Evolutionary conservation across 2,888 invertebrate genomes (phyloP), one percentile per base, ranked within the genome.

Genomic region (Drosophila pseudotakahashii): DNA sequence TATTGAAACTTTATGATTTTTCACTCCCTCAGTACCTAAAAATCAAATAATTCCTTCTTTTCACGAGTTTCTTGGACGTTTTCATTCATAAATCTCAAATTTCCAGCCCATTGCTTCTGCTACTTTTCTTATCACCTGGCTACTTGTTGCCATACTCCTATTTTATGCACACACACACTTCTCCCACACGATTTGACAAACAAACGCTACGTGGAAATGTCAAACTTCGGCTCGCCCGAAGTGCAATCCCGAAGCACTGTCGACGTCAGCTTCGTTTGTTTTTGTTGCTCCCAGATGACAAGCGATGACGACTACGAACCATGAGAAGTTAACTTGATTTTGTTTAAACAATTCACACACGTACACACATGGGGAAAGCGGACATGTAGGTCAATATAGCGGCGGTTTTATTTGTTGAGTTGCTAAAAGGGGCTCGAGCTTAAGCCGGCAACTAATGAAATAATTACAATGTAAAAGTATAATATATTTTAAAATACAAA

Each of bases 61-160:
- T 44, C 16, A 26, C 23, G n/a, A 3, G 6, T 32, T 64, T 37
- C 10, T 2, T 2, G 3, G 7, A 11, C n/a, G 26, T 58, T 88
- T 83, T 88, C 81, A 83, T 87, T 84, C 77, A 84, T 71, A 53
- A 73, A 69, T 58, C 14, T n/a, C 1, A 0, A 6, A 44, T 62
- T 66, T 44, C 42, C 16, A 6, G 47, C 26, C 7, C 6, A 34
- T 19, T 34, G 34, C 39, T 26, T 37, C 52, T 70, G 39, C 73
- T 76, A 69, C 77, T 52, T 55, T 83, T 78, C 72, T 81, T 87
- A 81, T 88, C 81, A 79, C 19, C 32, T 48, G 54, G 57, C 87
- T 87, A 88, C 83, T 88, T 84, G 83, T 87, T 81, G 89, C 79
- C 89, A 48, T 79, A 68, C 77, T 75, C 75, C 70, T 48, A 52